Base-by-base conservation (phyloP, 2,113 vertebrate genomes). In the Nicator chloris region DNA sequence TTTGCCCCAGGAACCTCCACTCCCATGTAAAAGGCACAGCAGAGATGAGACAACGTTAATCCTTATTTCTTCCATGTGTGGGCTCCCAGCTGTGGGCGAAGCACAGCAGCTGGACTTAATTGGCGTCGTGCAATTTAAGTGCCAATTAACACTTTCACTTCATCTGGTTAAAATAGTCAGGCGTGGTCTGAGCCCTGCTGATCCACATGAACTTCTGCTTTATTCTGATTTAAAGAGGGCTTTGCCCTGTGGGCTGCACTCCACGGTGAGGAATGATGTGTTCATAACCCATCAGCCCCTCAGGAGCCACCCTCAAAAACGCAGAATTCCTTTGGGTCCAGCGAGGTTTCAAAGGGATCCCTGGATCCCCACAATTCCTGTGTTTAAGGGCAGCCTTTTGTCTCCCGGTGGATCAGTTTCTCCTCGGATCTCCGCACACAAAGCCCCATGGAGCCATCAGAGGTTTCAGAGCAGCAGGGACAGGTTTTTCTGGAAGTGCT, bases 301-400 rank as follows among this genome's bases (percentile, higher is more conserved):
- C 2, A 0, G 6, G 15, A 56, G 15, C 37, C 21, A 1, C 26
- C 16, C 37, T 33, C 13, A 15, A 47, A 64, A 53, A 15, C 1
- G 7, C 35, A 14, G 24, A 31, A 24, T 44, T 40, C n/a, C 42
- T 56, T 57, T 39, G 27, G n/a, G n/a, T n/a, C n/a, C n/a, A n/a
- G n/a, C n/a, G n/a, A n/a, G n/a, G n/a, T n/a, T n/a, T n/a, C n/a
- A n/a, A n/a, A n/a, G n/a, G n/a, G 18, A 39, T 35, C 47, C 10
- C 9, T 11, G 45, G 45, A n/a, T n/a, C n/a, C n/a, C n/a, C n/a
- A n/a, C n/a, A n/a, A n/a, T n/a, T n/a, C n/a, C n/a, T n/a, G n/a
- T n/a, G n/a, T n/a, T n/a, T n/a, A n/a, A n/a, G n/a, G n/a, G n/a
- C n/a, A n/a, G n/a, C n/a, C n/a, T n/a, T n/a, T n/a, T n/a, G n/a